Conservation (phyloP, 92 coral and sea anemone species). For the Scolanthus callimorphus region DNA sequence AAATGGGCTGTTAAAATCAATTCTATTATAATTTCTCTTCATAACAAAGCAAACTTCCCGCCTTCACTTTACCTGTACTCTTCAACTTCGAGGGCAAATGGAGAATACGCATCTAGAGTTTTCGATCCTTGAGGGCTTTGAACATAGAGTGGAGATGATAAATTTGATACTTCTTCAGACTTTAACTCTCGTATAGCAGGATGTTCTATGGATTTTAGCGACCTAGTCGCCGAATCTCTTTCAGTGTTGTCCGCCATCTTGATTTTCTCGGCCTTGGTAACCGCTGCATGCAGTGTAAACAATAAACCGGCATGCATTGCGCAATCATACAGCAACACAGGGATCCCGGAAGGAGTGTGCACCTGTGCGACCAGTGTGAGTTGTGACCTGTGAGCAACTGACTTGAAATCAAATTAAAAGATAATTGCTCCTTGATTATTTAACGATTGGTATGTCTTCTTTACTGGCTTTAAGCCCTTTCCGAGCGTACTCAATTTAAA, state of each 20-base stretch:
- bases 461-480: too few species aligned
- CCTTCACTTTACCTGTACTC: conserved; percentile 51
- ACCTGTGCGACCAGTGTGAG: too few species aligned
- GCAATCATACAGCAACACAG: too few species aligned
- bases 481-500: too few species aligned
- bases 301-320: too few species aligned
- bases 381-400: too few species aligned
- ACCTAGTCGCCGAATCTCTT: background rate
- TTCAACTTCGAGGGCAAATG: conserved; percentile 48
- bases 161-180: conserved; percentile 4
- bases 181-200: conserved; percentile 23
- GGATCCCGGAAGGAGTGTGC: too few species aligned
- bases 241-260: conserved; percentile 50
- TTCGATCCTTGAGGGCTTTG: conserved; percentile 26
- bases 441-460: too few species aligned
- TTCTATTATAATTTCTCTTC: too few species aligned
- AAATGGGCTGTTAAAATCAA: background rate
- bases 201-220: conserved; percentile 33
- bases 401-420: too few species aligned
- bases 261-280: conserved; percentile 63
- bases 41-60: too few species aligned
- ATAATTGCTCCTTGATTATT: too few species aligned
- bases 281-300: conserved; percentile 23
- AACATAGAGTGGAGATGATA: conserved; percentile 21
- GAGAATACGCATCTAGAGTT: conserved; percentile 17